phyloP scores from a whole-genome alignment of 2,888 invertebrate species.

The Nomada goodeniana region DNA sequence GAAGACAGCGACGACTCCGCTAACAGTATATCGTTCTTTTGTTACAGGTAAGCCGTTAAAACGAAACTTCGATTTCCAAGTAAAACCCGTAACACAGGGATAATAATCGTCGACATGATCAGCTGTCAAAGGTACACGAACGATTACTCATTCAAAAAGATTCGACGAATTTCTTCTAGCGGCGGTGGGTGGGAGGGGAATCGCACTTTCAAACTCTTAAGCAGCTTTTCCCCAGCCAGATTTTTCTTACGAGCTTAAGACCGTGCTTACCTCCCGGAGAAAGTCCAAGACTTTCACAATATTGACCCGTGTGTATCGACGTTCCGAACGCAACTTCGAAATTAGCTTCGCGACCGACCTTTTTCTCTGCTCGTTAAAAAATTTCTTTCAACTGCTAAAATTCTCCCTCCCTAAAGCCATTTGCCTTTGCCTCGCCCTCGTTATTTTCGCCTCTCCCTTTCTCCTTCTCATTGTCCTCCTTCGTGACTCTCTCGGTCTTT shows the following conservation, averaged over 20 bases:
- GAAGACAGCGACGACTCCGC: not conserved
- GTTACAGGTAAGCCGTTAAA: slow-evolving; percentile 64
- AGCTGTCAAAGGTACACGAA: slow-evolving; percentile 38
- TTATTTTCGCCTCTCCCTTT: not conserved
- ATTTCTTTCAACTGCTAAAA: not conserved
- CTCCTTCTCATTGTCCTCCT: too few species aligned
- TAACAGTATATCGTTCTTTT: slow-evolving; percentile 29
- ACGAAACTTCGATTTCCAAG: not conserved
- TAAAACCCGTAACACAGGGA: not conserved
- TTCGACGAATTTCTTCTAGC: slow-evolving; percentile 44
- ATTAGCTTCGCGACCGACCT: slow-evolving; percentile 46
- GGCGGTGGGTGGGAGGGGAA: not conserved
- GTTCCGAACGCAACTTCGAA: slow-evolving; percentile 51
- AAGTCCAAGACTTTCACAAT: slow-evolving; percentile 54
- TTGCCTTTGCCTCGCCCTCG: not conserved
- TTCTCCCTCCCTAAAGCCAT: not conserved
- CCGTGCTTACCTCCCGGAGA: slow-evolving; percentile 41
- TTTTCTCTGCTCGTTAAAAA: not conserved
- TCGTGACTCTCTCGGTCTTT: too few species aligned
- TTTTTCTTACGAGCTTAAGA: slow-evolving; percentile 52
- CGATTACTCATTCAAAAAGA: slow-evolving; percentile 20
- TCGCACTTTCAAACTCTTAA: slow-evolving; percentile 44
- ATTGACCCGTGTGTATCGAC: slow-evolving; percentile 60
- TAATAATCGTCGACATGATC: slow-evolving; percentile 34
- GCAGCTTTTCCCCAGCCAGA: slow-evolving; percentile 50